Evolutionary conservation across 1,140 invertebrate genomes (phyloP), one percentile per base, ranked within the genome.

Genomic region (Procambarus clarkii): DNA sequence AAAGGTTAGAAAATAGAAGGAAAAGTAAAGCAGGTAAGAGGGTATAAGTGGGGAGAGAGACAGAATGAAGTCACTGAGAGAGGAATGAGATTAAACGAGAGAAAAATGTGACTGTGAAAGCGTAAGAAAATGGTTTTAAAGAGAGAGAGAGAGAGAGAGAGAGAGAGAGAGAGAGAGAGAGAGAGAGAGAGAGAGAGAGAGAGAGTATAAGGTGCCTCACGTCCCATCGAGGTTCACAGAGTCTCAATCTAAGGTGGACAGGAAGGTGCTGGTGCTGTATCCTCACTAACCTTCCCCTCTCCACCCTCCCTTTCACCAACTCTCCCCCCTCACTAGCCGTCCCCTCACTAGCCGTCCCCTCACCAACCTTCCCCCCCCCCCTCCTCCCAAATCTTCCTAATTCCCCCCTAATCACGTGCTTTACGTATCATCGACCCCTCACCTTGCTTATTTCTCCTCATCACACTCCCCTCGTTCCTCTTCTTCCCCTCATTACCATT

Each of bases 161-260:
- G n/a, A 54, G 15, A 46, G 45, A 79, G 74, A 77, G 74, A 34
- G 24, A 44, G 77, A 69, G n/a, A 45, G n/a, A 69, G 54, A 58
- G 50, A 78, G 71, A 79, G 48, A 34, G 46, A 54, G 77, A 79
- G 71, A 79, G 44, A 64, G 77, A 69, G 74, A 44, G 45, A 69
- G 46, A 21, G 44, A 74, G 45, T 48, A n/a, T 4, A 79, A 46
- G 1, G 45, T 2, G 21, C 77, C 21, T 18, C 50, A 18, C 4
- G 3, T 3, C n/a, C 50, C 50, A 85, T 13, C 44, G 24, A 86
- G 48, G 76, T 15, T 48, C 21, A 50, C 69, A 76, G 69, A 34
- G 24, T 34, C 21, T 34, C 5, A 11, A 74, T 34, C 34, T 34
- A 34, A 74, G n/a, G 15, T 34, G 24, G 3, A 74, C 69, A 34